Percentiles rank a stretch among this genome's conserved stretches.
phyloP scores from a whole-genome alignment of 2,888 invertebrate species.

The Synanthedon formicaeformis region DNA sequence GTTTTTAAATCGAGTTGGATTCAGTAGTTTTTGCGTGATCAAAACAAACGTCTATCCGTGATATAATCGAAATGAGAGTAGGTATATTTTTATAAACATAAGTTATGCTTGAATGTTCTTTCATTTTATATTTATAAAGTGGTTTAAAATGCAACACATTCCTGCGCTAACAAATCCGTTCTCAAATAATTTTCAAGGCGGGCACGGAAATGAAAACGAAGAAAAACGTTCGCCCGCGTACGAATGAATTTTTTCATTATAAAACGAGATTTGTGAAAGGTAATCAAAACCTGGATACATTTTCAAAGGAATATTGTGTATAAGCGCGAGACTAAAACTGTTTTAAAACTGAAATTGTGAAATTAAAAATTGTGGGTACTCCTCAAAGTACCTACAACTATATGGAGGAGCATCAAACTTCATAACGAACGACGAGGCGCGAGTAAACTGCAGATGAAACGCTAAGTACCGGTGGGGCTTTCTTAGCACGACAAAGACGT shows the following conservation, averaged over 20 bases:
- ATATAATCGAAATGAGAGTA: too few species aligned
- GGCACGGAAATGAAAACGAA: background rate
- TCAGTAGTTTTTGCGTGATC: too few species aligned
- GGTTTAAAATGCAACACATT: background rate
- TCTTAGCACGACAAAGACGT: constrained; percentile 28
- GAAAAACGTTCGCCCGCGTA: background rate
- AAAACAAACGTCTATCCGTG: too few species aligned
- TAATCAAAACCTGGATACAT: background rate
- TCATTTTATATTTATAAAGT: too few species aligned
- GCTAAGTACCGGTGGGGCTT: constrained; percentile 1
- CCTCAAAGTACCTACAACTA: constrained; percentile 34
- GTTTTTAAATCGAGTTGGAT: too few species aligned
- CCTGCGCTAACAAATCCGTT: background rate
- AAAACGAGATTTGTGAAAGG: background rate
- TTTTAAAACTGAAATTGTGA: constrained; percentile 28
- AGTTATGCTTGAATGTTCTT: too few species aligned
- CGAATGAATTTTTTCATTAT: background rate
- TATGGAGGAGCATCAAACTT: constrained; percentile 42
- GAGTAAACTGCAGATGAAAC: constrained; percentile 34
- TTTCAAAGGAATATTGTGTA: background rate
- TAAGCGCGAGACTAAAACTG: constrained; percentile 18
- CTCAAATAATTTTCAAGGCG: background rate
- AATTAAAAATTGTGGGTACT: constrained; percentile 30
- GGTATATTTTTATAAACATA: too few species aligned
- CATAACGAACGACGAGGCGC: constrained; percentile 35